A percentile compares a stretch with the other conserved stretches of the same genome.
Evolutionary conservation across 1,140 invertebrate species (phyloP).

Genomic region (Macrobrachium rosenbergii): DNA sequence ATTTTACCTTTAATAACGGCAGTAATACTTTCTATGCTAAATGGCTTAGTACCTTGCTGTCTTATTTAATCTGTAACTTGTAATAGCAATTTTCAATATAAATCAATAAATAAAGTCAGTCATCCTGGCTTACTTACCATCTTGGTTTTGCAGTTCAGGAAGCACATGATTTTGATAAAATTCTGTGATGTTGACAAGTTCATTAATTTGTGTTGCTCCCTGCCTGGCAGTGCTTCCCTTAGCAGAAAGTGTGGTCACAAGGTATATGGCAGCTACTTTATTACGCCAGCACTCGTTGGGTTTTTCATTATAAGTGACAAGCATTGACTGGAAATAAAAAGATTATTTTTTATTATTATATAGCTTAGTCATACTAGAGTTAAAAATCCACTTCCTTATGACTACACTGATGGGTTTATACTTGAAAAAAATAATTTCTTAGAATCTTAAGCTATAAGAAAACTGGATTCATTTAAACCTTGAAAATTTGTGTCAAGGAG

Average conservation of each 20-base stretch:
- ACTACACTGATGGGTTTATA: too few species aligned
- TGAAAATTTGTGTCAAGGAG: too few species aligned
- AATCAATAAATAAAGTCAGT: neutral
- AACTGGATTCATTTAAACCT: too few species aligned
- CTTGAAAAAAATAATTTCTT: too few species aligned
- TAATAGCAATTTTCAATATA: neutral
- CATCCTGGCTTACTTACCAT: constrained; percentile 23
- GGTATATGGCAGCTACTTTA: constrained; percentile 96
- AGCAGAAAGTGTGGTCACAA: constrained; percentile 93
- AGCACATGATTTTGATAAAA: constrained; percentile 89
- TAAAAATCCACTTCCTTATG: neutral
- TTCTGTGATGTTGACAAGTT: constrained; percentile 88
- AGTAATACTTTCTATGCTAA: too few species aligned
- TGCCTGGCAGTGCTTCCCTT: constrained; percentile 92
- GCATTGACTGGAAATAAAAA: constrained; percentile 78
- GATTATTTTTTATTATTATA: neutral
- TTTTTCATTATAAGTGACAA: constrained; percentile 83
- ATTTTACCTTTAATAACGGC: too few species aligned
- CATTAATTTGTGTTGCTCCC: constrained; percentile 91
- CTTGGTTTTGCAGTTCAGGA: constrained; percentile 85
- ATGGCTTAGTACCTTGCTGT: too few species aligned
- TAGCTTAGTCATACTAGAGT: neutral
- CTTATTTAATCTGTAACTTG: too few species aligned
- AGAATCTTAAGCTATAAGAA: too few species aligned
- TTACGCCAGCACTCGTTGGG: constrained; percentile 86